Evolutionary conservation across 2,113 vertebrate genomes (phyloP), one percentile per base, ranked within the genome.

Genomic region (Scomber japonicus): DNA sequence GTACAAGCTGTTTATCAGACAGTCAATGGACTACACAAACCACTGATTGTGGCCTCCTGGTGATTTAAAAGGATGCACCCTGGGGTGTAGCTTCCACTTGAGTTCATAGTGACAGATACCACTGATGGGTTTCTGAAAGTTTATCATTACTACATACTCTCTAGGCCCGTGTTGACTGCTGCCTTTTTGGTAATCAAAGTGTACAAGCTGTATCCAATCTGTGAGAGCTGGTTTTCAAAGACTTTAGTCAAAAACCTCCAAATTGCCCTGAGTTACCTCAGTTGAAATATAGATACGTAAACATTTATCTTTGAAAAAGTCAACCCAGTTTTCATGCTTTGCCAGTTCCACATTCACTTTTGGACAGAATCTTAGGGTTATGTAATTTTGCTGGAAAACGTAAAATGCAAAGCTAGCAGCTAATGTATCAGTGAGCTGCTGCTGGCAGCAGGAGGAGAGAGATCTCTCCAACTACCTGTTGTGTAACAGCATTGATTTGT

Each of bases 401-500:
- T 75, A 51, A 64, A 82, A 60, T 74, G 40, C 68, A 72, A 81
- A 84, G 80, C 71, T 57, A 80, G 76, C 60, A 53, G 59, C 73
- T 77, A 76, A 80, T 83, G 74, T 79, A 67, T 64, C 60, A 53
- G 60, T 74, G 53, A 70, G 83, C 80, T 78, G 80, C 59, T 84
- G 35, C 56, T 84, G 82, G 70, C 85, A 78, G 63, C 59, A 81
- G 74, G 66, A 80, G 59, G 81, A 40, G 35, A 9, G 35, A 40
- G 44, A 75, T 49, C 70, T 54, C 60, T 75, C 48, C 12, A 81
- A 81, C 83, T 72, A 88, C 84, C 78, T 90, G 83, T 93, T 94
- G 92, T 91, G 19, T 94, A 92, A 93, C 88, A 56, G 55, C 83
- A 91, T 93, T 83, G 92, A 92, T 93, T 90, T 86, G 77, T 90